Conservation (phyloP, 2,797 vertebrate genomes). For the Bryconaethiops microstoma region DNA sequence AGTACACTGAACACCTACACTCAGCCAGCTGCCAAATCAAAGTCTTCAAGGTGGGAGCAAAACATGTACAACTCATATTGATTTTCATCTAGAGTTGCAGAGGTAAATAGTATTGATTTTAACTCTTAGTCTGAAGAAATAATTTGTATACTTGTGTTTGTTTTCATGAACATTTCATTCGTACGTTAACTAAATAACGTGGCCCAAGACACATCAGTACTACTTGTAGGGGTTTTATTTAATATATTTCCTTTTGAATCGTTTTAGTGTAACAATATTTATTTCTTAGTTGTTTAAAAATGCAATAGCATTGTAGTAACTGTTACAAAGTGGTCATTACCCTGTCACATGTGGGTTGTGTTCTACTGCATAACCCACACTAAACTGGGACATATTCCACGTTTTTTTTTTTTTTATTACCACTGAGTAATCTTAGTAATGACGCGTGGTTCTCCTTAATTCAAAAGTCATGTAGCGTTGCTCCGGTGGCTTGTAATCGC, state of each 20-base stretch:
- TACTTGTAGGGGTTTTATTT: neutral
- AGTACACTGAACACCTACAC: constrained; percentile 96
- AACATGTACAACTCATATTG: neutral
- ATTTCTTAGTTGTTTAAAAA: too few relatives aligned
- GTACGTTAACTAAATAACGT: neutral
- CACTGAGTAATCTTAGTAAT: neutral
- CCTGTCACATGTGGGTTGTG: too few relatives aligned
- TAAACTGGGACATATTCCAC: too few relatives aligned
- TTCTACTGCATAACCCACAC: too few relatives aligned
- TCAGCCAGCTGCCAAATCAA: constrained; percentile 98
- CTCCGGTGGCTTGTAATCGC: too few relatives aligned
- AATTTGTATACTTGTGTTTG: neutral
- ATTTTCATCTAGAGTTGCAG: too few relatives aligned
- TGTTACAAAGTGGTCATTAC: too few relatives aligned
- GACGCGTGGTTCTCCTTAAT: neutral
- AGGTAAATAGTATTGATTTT: neutral
- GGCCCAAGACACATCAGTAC: neutral
- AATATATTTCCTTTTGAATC: neutral
- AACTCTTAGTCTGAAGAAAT: neutral
- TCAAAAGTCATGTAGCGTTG: neutral
- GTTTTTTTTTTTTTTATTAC: neutral
- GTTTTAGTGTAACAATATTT: neutral
- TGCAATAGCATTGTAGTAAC: too few relatives aligned
- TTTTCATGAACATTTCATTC: neutral
- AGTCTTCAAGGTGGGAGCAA: constrained; percentile 90